Conservation (phyloP, 2,888 invertebrate genomes). For the Dasysyrphus tricinctus region DNA sequence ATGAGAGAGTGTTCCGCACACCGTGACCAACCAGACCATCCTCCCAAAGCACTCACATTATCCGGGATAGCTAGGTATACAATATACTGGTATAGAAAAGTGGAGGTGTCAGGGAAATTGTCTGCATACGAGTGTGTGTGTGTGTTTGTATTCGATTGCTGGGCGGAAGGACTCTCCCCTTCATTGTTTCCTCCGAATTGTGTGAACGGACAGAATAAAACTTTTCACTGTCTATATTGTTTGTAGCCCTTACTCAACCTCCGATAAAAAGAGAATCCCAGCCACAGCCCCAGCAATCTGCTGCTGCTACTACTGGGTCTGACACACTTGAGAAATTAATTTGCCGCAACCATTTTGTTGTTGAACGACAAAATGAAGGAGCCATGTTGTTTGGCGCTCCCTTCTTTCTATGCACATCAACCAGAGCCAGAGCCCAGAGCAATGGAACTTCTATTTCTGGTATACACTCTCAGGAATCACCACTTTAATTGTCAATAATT, state of each 20-base stretch:
- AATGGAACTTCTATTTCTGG: background rate
- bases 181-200: constrained; percentile 38
- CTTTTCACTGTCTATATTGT: constrained; percentile 42
- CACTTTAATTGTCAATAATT: constrained; percentile 67
- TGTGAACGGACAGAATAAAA: constrained; percentile 21
- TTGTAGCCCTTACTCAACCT: constrained; percentile 2
- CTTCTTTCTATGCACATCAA: background rate
- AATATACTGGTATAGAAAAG: background rate
- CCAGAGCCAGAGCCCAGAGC: background rate
- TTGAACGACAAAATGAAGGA: constrained; percentile 44
- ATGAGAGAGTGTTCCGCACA: constrained; percentile 43
- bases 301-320: constrained; percentile 3
- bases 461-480: constrained; percentile 16
- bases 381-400: background rate
- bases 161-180: background rate
- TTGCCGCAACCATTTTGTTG: constrained; percentile 43
- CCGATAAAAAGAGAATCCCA: background rate
- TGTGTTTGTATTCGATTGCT: background rate
- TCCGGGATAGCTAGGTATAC: background rate
- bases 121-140: background rate
- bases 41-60: constrained; percentile 29
- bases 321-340: constrained; percentile 43
- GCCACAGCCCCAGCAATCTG: background rate
- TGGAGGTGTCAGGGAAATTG: background rate
- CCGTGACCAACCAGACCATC: constrained; percentile 24